A percentile compares a stretch with the other conserved stretches of the same genome.
Evolutionary conservation across 2,797 vertebrate genomes (phyloP).

Genomic region (Ptychadena robeensis): DNA sequence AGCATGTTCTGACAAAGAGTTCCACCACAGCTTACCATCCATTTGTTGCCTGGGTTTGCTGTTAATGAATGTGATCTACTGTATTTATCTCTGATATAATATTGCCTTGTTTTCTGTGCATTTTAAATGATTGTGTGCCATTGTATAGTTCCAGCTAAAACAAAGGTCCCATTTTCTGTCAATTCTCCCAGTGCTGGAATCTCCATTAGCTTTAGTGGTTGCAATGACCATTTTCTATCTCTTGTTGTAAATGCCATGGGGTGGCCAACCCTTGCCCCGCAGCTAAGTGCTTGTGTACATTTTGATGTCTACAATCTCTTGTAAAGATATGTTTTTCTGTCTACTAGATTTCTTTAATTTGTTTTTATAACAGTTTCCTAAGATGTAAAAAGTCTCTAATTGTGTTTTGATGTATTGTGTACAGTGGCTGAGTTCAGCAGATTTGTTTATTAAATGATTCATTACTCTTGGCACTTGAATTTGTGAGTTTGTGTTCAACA

Average conservation of each 20-base stretch:
- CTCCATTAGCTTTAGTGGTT: neutral
- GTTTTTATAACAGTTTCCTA: conserved; percentile 41
- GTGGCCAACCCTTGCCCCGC: neutral
- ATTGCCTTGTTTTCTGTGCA: neutral
- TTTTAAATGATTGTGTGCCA: neutral
- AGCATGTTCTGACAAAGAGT: too few relatives aligned
- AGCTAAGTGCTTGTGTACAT: conserved; percentile 9
- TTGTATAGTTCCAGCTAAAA: neutral
- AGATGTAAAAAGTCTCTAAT: conserved; percentile 44
- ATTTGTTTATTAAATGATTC: conserved; percentile 46
- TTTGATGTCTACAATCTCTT: conserved; percentile 30
- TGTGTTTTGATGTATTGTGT: conserved; percentile 48
- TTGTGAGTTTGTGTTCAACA: conserved; percentile 2
- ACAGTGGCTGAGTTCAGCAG: conserved; percentile 31
- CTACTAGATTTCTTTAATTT: conserved; percentile 8
- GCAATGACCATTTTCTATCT: neutral
- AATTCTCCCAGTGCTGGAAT: conserved; percentile 35
- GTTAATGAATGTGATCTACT: neutral
- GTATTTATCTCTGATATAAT: neutral
- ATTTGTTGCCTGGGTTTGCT: neutral
- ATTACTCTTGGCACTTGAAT: conserved; percentile 35
- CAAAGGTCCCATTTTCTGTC: neutral
- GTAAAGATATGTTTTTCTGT: conserved; percentile 22
- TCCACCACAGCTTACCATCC: neutral
- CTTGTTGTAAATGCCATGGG: neutral